phyloP scores from a whole-genome alignment of 2,797 vertebrate genomes.

The Hoplostethus mediterraneus region DNA sequence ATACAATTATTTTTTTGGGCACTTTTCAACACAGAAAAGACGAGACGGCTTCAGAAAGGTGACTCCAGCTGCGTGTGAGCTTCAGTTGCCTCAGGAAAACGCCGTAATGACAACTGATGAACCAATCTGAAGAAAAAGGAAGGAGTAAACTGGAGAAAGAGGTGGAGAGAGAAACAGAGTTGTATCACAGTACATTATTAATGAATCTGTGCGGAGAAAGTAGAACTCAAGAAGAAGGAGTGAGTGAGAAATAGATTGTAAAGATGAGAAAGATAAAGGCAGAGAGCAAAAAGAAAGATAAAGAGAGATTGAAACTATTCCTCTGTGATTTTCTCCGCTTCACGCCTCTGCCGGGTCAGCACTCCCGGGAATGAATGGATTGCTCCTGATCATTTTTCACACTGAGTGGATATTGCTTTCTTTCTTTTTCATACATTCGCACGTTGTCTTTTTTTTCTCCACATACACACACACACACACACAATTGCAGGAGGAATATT shows the following conservation, averaged over 20 bases:
- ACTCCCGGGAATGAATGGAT: conserved; percentile 39
- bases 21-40: too few relatives aligned
- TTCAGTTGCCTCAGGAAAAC: too few relatives aligned
- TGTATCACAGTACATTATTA: conserved; percentile 17
- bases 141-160: background rate
- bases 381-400: conserved; percentile 43
- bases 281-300: conserved; percentile 23
- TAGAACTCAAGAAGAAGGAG: conserved; percentile 30
- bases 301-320: conserved; percentile 51
- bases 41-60: too few relatives aligned
- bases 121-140: background rate
- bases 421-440: conserved; percentile 18
- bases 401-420: conserved; percentile 7
- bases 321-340: conserved; percentile 29
- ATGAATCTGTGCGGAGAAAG: conserved; percentile 20
- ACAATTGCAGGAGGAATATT: conserved; percentile 1
- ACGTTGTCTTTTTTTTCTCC: conserved; percentile 8
- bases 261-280: conserved; percentile 29
- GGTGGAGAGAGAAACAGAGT: background rate
- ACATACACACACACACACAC: background rate
- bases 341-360: conserved; percentile 42
- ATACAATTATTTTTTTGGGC: too few relatives aligned
- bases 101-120: background rate
- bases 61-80: background rate
- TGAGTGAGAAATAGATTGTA: conserved; percentile 24